phyloP scores from a whole-genome alignment of 1,140 invertebrate species.

The Drosophila obscura region DNA sequence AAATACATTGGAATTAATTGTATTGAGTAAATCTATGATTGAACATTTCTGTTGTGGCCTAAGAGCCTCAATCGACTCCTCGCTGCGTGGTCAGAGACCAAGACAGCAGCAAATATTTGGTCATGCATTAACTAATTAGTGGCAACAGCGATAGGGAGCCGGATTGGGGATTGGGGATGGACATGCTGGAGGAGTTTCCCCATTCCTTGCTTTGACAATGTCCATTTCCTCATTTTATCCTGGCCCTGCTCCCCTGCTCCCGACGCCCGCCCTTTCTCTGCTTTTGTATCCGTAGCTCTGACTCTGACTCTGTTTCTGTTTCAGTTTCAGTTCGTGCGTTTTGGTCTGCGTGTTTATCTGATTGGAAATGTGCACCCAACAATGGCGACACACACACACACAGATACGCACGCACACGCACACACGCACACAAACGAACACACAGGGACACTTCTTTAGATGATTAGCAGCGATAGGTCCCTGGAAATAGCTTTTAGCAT shows the following conservation, averaged over 20 bases:
- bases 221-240: conserved; percentile 42
- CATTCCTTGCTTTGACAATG: conserved; percentile 6
- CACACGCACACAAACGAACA: neutral
- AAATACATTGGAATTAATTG: conserved; percentile 21
- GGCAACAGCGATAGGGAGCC: conserved; percentile 8
- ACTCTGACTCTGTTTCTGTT: conserved; percentile 15
- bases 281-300: conserved; percentile 14
- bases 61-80: conserved; percentile 24
- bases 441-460: conserved; percentile 72
- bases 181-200: conserved; percentile 7
- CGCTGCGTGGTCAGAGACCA: neutral
- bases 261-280: neutral
- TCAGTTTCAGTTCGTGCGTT: conserved; percentile 64
- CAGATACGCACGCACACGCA: conserved; percentile 42
- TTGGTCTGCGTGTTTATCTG: conserved; percentile 70
- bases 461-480: conserved; percentile 74
- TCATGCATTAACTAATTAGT: conserved; percentile 74
- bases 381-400: conserved; percentile 70
- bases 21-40: conserved; percentile 18
- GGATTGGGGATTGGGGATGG: conserved; percentile 7
- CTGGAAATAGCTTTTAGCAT: conserved; percentile 40
- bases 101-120: conserved; percentile 54
- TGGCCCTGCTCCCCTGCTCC: neutral
- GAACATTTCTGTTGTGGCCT: conserved; percentile 21
- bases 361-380: conserved; percentile 73